phyloP scores from a whole-genome alignment of 2,888 invertebrate species.

The Chymomyza fuscimana region DNA sequence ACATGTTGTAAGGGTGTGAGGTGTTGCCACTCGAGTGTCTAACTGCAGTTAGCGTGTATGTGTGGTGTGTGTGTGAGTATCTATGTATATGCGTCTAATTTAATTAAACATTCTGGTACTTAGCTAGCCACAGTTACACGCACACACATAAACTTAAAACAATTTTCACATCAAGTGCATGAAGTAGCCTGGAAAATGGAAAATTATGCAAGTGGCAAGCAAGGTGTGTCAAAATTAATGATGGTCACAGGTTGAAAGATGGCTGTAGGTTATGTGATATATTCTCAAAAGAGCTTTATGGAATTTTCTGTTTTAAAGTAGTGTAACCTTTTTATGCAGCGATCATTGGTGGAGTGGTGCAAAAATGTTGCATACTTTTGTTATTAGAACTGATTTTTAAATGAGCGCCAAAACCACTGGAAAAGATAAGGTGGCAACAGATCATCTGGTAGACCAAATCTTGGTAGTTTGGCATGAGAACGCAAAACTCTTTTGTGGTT shows the following conservation, averaged over 20 bases:
- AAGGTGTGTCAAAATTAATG: background rate
- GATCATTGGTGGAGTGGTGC: too few relatives aligned
- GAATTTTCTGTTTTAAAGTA: too few relatives aligned
- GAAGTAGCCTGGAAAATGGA: constrained; percentile 19
- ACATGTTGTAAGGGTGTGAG: background rate
- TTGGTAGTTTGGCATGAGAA: too few relatives aligned
- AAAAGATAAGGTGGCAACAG: too few relatives aligned
- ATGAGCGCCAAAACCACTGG: too few relatives aligned
- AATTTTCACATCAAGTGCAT: constrained; percentile 68
- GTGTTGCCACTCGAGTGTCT: background rate
- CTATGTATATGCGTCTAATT: constrained; percentile 51
- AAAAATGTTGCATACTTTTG: too few relatives aligned
- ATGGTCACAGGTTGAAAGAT: background rate
- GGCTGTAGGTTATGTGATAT: background rate
- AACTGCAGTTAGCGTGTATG: constrained; percentile 12
- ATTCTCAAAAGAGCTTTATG: background rate
- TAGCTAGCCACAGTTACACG: constrained; percentile 30
- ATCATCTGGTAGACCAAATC: too few relatives aligned
- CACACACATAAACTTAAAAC: constrained; percentile 49
- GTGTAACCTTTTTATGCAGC: too few relatives aligned
- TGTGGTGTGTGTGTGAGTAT: background rate
- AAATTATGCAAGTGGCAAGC: constrained; percentile 4
- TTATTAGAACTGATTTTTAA: too few relatives aligned
- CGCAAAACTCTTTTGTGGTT: too few relatives aligned
- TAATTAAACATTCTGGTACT: constrained; percentile 66